A percentile compares a stretch with the other conserved stretches of the same genome.
phyloP scores from a whole-genome alignment of 2,888 invertebrate genomes.

The Scaeva pyrastri region DNA sequence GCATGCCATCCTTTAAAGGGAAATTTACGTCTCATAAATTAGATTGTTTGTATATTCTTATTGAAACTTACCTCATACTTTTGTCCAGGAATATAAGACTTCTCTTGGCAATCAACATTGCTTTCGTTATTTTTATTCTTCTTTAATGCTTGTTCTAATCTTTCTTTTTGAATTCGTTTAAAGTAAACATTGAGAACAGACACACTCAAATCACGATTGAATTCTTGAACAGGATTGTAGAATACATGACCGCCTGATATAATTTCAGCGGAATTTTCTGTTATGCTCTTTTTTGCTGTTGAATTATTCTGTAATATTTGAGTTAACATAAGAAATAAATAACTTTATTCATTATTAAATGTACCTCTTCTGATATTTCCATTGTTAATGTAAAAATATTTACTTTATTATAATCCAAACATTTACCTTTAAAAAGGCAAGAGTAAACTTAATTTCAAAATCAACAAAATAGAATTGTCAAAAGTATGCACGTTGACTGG shows the following conservation, averaged over 20 bases:
- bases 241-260: constrained; percentile 92
- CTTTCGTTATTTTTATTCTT: constrained; percentile 57
- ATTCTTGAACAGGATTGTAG: constrained; percentile 99
- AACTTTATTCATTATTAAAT: not conserved
- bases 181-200: constrained; percentile 89
- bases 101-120: constrained; percentile 18
- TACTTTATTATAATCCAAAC: not conserved
- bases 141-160: constrained; percentile 79
- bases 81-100: constrained; percentile 77
- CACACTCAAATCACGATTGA: constrained; percentile 97
- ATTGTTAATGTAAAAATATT: constrained; percentile 7
- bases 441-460: not conserved
- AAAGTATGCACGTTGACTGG: constrained; percentile 1
- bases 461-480: constrained; percentile 25
- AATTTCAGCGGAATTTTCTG: constrained; percentile 92
- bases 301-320: not conserved
- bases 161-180: constrained; percentile 84
- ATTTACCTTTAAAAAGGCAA: not conserved
- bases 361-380: constrained; percentile 46
- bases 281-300: constrained; percentile 84
- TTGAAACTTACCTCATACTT: constrained; percentile 78
- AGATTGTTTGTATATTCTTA: not conserved
- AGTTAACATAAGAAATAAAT: too few species aligned
- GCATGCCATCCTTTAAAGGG: constrained; percentile 78
- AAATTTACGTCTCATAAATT: not conserved